phyloP scores from a whole-genome alignment of 2,113 vertebrate species.

The Phainopepla nitens region DNA sequence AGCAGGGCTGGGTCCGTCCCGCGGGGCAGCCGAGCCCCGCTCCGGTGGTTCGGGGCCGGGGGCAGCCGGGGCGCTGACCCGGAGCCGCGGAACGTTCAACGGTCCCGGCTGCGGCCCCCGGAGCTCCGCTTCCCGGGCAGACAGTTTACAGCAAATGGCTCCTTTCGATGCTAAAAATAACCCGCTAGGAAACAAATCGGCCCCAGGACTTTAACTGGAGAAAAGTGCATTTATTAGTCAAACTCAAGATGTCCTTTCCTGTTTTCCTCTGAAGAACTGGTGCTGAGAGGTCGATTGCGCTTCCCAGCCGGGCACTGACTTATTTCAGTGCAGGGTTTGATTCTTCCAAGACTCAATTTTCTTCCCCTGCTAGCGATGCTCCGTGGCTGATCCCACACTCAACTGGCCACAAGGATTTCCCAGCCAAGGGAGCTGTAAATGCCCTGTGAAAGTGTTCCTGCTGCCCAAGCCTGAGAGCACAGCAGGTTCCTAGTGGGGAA shows the following conservation, averaged over 20 bases:
- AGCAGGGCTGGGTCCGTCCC: rapidly evolving
- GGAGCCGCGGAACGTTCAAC: rapidly evolving
- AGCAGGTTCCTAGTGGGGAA: neutral
- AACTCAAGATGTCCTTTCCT: neutral
- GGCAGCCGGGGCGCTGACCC: neutral
- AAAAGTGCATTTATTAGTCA: neutral
- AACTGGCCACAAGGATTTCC: neutral
- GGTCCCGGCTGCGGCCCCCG: neutral
- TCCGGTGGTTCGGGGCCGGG: neutral
- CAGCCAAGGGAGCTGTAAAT: neutral
- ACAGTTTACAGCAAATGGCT: neutral
- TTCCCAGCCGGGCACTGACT: neutral
- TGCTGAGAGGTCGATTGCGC: neutral
- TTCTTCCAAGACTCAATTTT: neutral
- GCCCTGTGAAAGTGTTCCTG: neutral
- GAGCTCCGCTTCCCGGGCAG: neutral
- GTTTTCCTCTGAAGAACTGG: neutral
- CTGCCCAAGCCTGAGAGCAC: neutral
- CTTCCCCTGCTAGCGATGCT: neutral
- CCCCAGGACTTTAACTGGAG: neutral
- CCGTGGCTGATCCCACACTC: neutral
- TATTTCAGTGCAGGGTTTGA: neutral
- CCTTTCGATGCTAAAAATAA: neutral
- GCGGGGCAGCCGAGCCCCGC: rapidly evolving
- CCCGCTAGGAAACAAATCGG: neutral